Conservation (phyloP, 2,797 vertebrate species). For the Enteromius unitaeniatus region DNA sequence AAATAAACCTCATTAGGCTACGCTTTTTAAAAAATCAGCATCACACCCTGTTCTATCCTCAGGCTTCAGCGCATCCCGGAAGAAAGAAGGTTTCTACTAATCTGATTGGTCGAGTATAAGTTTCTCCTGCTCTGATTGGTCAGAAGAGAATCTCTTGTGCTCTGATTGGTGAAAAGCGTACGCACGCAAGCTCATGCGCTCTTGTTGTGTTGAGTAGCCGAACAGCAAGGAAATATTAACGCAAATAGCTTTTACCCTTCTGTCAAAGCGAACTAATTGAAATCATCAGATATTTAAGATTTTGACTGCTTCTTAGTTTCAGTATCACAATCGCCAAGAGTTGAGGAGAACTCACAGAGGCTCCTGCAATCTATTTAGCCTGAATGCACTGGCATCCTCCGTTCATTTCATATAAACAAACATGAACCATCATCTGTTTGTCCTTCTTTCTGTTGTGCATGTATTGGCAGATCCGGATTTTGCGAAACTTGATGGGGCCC, state of each 20-base stretch:
- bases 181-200: slow-evolving; percentile 57
- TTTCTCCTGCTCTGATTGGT: neutral
- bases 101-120: neutral
- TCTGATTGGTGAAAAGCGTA: slow-evolving; percentile 44
- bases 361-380: neutral
- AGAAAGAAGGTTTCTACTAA: neutral
- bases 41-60: neutral
- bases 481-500: slow-evolving; percentile 73
- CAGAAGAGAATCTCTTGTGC: neutral
- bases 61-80: neutral
- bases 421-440: neutral
- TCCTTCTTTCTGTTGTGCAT: neutral
- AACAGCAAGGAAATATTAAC: neutral
- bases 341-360: neutral
- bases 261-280: neutral
- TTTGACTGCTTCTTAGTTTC: neutral
- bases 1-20: too few species aligned
- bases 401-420: neutral
- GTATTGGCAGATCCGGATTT: slow-evolving; percentile 65
- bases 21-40: too few species aligned
- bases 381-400: neutral
- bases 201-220: slow-evolving; percentile 65
- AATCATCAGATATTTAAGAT: neutral
- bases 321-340: neutral
- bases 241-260: neutral